Base-by-base conservation (phyloP, 2,888 invertebrate genomes). In the Polymixis lichenea region DNA sequence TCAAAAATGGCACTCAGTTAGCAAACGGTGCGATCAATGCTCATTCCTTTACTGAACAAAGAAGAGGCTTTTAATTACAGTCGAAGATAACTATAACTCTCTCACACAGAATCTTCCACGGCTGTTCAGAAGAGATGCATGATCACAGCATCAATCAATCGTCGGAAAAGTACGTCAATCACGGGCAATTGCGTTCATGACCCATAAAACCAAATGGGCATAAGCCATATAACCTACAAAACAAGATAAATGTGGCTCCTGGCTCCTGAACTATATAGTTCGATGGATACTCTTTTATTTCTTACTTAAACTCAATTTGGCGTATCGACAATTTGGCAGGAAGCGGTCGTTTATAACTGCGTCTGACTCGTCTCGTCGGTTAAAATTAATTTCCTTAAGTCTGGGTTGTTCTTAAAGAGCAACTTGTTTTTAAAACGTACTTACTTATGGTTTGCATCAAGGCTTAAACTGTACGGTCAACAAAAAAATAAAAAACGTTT, bases 251-350 rank as follows among this genome's bases (percentile, higher is more conserved):
- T 65, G 85, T 72, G 46, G 53, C 67, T 75, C 62, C 60, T 80
- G 80, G 53, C 60, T 72, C 60, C 43, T 62, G 51, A 38, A 25
- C 38, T 58, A 55, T 68, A 53, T 25, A 68, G 32, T n/a, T 43
- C 65, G 19, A 72, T 66, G 49, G 62, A 55, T 71, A 73, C 51
- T 65, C 25, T 70, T 80, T 85, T 86, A 85, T 86, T 83, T 86
- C 77, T 70, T 81, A 76, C 70, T 75, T 60, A 76, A 78, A 84
- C 79, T 77, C 78, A 74, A 76, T 86, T 87, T 86, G 83, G 86
- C 86, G 69, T 76, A 58, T 72, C 75, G 80, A 78, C 74, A 75
- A 83, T 85, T 87, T 86, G 86, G 87, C 83, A 80, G 77, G n/a
- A 76, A 55, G 55, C 62, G 61, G 74, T 71, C 72, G 60, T 76